Evolutionary conservation across 1,140 invertebrate species (phyloP).

Genomic region (Musca domestica): DNA sequence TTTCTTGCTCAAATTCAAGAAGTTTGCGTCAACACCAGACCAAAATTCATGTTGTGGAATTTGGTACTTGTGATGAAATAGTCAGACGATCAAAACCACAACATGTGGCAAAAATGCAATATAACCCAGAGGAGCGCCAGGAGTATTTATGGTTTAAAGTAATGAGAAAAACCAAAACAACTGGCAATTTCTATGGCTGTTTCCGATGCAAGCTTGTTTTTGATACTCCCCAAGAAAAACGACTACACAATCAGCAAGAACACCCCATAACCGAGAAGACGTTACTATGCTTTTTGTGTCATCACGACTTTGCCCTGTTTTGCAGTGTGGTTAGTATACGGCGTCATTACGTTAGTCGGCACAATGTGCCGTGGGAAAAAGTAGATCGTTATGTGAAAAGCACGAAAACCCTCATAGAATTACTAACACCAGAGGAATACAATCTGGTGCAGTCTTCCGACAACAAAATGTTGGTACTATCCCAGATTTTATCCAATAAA

Average conservation of each 20-base stretch:
- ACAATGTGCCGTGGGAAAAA: constrained; percentile 9
- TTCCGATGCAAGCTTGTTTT: background rate
- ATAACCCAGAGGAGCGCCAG: background rate
- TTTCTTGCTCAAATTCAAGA: background rate
- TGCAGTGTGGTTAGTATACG: background rate
- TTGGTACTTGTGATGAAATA: background rate
- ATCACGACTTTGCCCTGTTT: background rate
- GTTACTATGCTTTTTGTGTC: background rate
- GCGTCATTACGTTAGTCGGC: background rate
- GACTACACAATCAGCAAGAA: background rate
- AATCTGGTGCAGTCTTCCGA: background rate
- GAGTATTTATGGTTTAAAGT: background rate
- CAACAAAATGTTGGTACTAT: too few relatives aligned
- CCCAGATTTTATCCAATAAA: too few relatives aligned
- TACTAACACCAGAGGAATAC: background rate
- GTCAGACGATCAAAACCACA: background rate
- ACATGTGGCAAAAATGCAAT: background rate
- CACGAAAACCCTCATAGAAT: background rate
- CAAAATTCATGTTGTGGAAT: background rate
- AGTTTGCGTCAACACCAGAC: background rate
- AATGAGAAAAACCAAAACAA: background rate
- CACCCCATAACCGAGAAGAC: constrained; percentile 6
- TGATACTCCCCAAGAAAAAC: background rate
- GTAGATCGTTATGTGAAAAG: background rate
- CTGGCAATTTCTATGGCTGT: background rate